Evolutionary conservation across 1,140 invertebrate genomes (phyloP).

Genomic region (Drosophila murphyi): DNA sequence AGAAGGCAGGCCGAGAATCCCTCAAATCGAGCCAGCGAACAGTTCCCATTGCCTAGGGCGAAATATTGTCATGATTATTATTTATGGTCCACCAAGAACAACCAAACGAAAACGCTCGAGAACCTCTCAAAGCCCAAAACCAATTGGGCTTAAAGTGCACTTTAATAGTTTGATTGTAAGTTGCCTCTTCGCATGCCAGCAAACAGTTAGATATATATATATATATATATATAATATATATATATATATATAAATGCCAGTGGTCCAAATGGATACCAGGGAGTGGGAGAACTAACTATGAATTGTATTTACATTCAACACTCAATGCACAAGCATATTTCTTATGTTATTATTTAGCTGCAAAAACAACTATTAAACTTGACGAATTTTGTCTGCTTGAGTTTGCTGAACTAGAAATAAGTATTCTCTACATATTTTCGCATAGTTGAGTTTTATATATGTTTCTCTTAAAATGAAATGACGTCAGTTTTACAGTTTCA

Average conservation of each 20-base stretch:
- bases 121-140: slow-evolving; percentile 6
- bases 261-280: slow-evolving; percentile 12
- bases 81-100: slow-evolving; percentile 44
- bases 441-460: too few species aligned
- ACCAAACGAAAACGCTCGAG: slow-evolving; percentile 12
- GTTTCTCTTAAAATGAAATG: too few species aligned
- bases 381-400: too few species aligned
- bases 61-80: slow-evolving; percentile 63
- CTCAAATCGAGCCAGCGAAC: slow-evolving; percentile 23
- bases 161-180: slow-evolving; percentile 18
- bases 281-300: slow-evolving; percentile 2
- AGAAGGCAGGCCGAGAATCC: background rate
- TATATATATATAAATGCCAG: slow-evolving; percentile 26
- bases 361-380: too few species aligned
- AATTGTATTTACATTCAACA: too few species aligned
- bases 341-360: too few species aligned
- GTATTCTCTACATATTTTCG: too few species aligned
- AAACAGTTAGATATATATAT: slow-evolving; percentile 57
- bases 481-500: too few species aligned
- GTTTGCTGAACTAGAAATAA: too few species aligned
- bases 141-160: slow-evolving; percentile 21
- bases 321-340: too few species aligned
- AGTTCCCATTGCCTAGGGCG: slow-evolving; percentile 44
- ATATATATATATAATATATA: slow-evolving; percentile 38
- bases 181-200: slow-evolving; percentile 37